Percentiles rank a stretch among this genome's conserved stretches.
phyloP scores from a whole-genome alignment of 2,113 vertebrate genomes.

The Columbina picui region DNA sequence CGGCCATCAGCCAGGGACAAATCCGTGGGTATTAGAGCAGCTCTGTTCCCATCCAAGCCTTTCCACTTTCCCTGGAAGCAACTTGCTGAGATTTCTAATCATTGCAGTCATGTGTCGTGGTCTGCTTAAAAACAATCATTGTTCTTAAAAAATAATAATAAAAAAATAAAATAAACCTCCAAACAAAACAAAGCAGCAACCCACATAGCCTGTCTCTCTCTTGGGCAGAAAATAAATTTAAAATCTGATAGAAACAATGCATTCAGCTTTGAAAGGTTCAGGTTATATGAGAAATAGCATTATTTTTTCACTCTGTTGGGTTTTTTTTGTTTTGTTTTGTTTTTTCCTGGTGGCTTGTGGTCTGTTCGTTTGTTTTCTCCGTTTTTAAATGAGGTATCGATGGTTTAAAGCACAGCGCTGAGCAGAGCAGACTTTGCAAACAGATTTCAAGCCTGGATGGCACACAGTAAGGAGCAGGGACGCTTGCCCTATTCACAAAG shows the following conservation, averaged over 20 bases:
- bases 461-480: constrained; percentile 27
- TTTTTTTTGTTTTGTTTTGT: constrained; percentile 24
- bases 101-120: neutral
- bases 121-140: neutral
- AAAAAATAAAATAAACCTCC: neutral
- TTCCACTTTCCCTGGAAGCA: neutral
- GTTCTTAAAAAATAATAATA: neutral
- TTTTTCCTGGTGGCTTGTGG: neutral
- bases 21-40: neutral
- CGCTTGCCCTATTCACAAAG: constrained; percentile 23
- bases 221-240: neutral
- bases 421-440: constrained; percentile 59
- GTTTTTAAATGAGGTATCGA: constrained; percentile 61
- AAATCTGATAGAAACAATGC: neutral
- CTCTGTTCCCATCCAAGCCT: neutral
- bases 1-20: constrained; percentile 11
- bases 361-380: neutral
- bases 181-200: neutral
- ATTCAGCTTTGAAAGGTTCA: constrained; percentile 46
- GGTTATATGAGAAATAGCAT: constrained; percentile 22
- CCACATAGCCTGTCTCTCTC: neutral
- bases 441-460: constrained; percentile 54
- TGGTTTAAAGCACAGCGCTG: constrained; percentile 60
- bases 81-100: constrained; percentile 15
- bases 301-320: neutral